Evolutionary conservation across 2,113 vertebrate genomes (phyloP), one percentile per base, ranked within the genome.

Genomic region (Nyctereutes procyonoides): DNA sequence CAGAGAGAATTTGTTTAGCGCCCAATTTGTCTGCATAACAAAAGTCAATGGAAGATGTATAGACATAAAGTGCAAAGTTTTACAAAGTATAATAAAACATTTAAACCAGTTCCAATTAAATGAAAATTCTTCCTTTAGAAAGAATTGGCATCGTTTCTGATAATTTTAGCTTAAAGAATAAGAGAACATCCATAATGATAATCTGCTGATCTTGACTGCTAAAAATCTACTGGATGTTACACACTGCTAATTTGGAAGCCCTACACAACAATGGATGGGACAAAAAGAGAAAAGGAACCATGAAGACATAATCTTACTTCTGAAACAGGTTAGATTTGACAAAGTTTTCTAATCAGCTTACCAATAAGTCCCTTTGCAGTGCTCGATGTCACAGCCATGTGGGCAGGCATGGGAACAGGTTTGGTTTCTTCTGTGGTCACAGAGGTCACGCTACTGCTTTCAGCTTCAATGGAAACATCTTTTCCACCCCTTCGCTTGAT

Each of bases 401-500:
- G 99, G 15, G 99, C 97, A 0, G 99, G 99, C 74, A 99, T 43
- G 1, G 99, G 98, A 53, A 98, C 98, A 71, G 99, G 99, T 95
- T 99, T 99, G 80, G 99, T 98, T 96, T 99, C 99, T 96, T 99
- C 99, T 10, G 99, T 98, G 91, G 99, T 98, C 12, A 99, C 99
- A 74, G 99, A 99, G 1, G 99, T 98, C 98, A 99, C 97, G 98
- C 99, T 99, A 97, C 99, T 99, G 63, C 99, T 99, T 91, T 99
- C 99, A 1, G 99, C 99, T 97, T 99, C 99, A 0, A 98, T 97
- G 1, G 98, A 99, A 74, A 99, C 99, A 62, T 99, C 99, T 97
- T 99, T 99, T 74, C 99, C 99, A 58, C 99, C 99, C 95, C 99
- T 98, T 90, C 99, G 98, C 98, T 99, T 99, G 97, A 99, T 99